A percentile compares a stretch with the other conserved stretches of the same genome.
These are phyloP conservation scores for Papilio polyxenes DNA, from an alignment of 1,140 invertebrate species.

Conservation along the genomic window DNA sequence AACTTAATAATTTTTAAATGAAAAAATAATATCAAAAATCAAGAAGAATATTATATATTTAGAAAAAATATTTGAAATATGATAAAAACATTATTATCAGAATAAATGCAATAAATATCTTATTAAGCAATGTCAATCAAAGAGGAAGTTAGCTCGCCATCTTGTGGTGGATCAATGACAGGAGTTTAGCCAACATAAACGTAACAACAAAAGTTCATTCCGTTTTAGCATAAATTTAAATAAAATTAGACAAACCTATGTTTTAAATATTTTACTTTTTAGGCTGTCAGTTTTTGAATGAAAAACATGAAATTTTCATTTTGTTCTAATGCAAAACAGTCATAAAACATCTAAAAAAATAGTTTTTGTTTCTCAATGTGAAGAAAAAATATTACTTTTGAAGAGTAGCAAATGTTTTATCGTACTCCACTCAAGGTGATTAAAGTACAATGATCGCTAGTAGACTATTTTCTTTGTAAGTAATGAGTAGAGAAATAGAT, in stretches of 20 bases:
- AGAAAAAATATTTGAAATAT: slow-evolving; percentile 7
- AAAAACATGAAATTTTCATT: neutral
- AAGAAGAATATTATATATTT: slow-evolving; percentile 21
- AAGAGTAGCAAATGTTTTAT: no score
- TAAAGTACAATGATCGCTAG: no score
- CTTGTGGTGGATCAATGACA: slow-evolving; percentile 11
- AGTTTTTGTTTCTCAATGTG: no score
- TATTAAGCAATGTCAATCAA: neutral
- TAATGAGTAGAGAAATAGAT: no score
- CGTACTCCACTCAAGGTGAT: no score
- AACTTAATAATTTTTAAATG: slow-evolving; percentile 42
- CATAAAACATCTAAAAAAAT: neutral
- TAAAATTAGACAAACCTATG: neutral
- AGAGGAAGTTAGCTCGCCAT: slow-evolving; percentile 36
- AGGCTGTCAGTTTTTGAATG: neutral
- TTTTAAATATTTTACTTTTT: neutral
- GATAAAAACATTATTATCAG: neutral
- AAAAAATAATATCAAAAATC: slow-evolving; percentile 25
- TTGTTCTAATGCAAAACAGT: neutral
- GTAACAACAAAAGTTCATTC: neutral
- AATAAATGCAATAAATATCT: neutral
- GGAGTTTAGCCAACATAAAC: slow-evolving; percentile 27
- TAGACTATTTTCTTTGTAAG: no score
- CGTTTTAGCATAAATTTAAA: neutral
- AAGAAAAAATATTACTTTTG: no score